Evolutionary conservation across 2,797 vertebrate species (phyloP).

Genomic region (Cygnus olor): DNA sequence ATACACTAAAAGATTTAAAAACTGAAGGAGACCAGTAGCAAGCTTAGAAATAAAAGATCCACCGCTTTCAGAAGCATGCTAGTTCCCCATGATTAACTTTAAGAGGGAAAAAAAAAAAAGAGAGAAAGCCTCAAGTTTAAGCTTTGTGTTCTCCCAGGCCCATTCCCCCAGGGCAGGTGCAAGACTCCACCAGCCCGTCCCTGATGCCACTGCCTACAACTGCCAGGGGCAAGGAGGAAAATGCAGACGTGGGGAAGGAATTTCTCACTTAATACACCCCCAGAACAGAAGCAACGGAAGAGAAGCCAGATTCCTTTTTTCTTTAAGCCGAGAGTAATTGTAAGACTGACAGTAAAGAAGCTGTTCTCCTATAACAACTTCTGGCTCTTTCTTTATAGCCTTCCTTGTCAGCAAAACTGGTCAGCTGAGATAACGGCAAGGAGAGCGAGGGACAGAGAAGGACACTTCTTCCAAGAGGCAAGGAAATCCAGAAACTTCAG

Average conservation of each 20-base stretch:
- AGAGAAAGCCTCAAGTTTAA: not conserved
- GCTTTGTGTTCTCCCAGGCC: not conserved
- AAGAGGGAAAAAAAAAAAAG: not conserved
- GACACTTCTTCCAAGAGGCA: not conserved
- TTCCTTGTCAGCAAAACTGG: conserved; percentile 15
- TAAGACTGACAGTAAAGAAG: not conserved
- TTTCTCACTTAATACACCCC: not conserved
- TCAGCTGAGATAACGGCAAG: not conserved
- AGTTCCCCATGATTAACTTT: not conserved
- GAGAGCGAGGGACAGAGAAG: not conserved
- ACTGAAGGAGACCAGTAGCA: not conserved
- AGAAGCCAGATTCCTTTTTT: not conserved
- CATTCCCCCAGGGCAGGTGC: not conserved
- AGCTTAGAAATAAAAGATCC: not conserved
- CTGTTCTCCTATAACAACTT: not conserved
- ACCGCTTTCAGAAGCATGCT: not conserved
- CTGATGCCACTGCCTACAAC: not conserved
- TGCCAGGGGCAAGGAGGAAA: not conserved
- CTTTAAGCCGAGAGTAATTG: not conserved
- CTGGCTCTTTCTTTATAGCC: not conserved
- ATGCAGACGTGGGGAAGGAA: accelerated
- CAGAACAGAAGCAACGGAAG: not conserved
- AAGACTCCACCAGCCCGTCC: not conserved
- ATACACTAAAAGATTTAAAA: not conserved
- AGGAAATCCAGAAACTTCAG: not conserved